phyloP scores from a whole-genome alignment of 2,797 vertebrate genomes.

The Scarus forsteni region DNA sequence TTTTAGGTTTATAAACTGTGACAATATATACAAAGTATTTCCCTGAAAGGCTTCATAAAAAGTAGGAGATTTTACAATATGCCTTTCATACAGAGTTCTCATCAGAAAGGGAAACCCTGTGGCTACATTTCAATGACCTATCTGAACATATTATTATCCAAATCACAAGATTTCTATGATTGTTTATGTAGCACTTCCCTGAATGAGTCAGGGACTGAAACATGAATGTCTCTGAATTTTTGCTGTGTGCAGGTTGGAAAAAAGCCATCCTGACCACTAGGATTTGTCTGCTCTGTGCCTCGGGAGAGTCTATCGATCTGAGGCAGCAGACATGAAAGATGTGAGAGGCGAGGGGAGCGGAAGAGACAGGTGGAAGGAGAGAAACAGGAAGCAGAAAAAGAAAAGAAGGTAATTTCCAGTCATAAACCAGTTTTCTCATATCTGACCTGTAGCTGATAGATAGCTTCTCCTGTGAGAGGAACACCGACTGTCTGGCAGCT shows the following conservation, averaged over 20 bases:
- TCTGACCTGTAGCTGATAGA: slow-evolving; percentile 62
- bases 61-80: too few relatives aligned
- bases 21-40: too few relatives aligned
- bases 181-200: slow-evolving; percentile 14
- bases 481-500: slow-evolving; percentile 24
- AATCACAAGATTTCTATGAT: background rate
- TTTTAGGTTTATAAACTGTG: too few relatives aligned
- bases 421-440: slow-evolving; percentile 51
- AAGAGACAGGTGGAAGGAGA: slow-evolving; percentile 23
- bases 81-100: too few relatives aligned
- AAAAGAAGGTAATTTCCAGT: slow-evolving; percentile 56
- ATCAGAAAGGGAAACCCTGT: too few relatives aligned
- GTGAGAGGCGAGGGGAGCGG: background rate
- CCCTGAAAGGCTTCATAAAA: too few relatives aligned
- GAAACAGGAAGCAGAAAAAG: slow-evolving; percentile 46
- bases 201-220: slow-evolving; percentile 20
- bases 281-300: slow-evolving; percentile 37
- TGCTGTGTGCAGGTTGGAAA: background rate
- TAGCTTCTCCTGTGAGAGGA: slow-evolving; percentile 40
- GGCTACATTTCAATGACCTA: too few relatives aligned
- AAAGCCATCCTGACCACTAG: background rate
- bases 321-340: slow-evolving; percentile 52
- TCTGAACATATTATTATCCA: too few relatives aligned
- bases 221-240: background rate
- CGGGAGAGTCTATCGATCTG: slow-evolving; percentile 51